A percentile compares a stretch with the other conserved stretches of the same genome.
These are phyloP conservation scores for Dioctria linearis DNA, from an alignment of 2,888 invertebrate genomes.

Conservation along the genomic window DNA sequence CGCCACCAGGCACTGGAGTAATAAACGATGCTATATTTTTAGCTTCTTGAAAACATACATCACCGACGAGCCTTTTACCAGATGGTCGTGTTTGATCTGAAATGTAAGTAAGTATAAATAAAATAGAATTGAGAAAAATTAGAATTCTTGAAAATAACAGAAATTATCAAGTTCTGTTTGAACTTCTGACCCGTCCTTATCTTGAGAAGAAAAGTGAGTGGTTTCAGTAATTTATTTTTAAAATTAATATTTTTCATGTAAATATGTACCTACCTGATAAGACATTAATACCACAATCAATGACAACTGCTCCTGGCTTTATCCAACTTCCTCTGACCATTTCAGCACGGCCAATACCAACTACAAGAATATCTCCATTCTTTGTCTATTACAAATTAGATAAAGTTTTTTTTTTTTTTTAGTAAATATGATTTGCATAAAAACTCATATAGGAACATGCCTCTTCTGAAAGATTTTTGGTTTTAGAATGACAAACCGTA, in stretches of 20 bases:
- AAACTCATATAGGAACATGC: slow-evolving; percentile 70
- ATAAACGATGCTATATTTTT: slow-evolving; percentile 84
- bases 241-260: not conserved
- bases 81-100: slow-evolving; percentile 83
- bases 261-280: slow-evolving; percentile 78
- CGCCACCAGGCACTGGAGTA: slow-evolving; percentile 93
- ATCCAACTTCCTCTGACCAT: slow-evolving; percentile 96
- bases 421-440: not conserved
- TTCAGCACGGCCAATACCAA: slow-evolving; percentile 92
- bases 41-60: slow-evolving; percentile 91
- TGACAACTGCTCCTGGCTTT: slow-evolving; percentile 97
- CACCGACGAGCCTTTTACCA: slow-evolving; percentile 92
- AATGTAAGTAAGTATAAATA: slow-evolving; percentile 36
- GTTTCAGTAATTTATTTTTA: not conserved
- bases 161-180: slow-evolving; percentile 8
- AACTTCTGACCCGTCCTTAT: slow-evolving; percentile 30
- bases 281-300: slow-evolving; percentile 98
- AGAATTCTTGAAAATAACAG: not conserved
- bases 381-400: slow-evolving; percentile 72
- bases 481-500: slow-evolving; percentile 96
- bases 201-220: not conserved
- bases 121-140: not conserved
- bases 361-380: slow-evolving; percentile 95
- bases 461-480: slow-evolving; percentile 83
- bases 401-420: slow-evolving; percentile 1